Evolutionary conservation across 2,113 vertebrate genomes (phyloP).

Genomic region (Octodon degus): DNA sequence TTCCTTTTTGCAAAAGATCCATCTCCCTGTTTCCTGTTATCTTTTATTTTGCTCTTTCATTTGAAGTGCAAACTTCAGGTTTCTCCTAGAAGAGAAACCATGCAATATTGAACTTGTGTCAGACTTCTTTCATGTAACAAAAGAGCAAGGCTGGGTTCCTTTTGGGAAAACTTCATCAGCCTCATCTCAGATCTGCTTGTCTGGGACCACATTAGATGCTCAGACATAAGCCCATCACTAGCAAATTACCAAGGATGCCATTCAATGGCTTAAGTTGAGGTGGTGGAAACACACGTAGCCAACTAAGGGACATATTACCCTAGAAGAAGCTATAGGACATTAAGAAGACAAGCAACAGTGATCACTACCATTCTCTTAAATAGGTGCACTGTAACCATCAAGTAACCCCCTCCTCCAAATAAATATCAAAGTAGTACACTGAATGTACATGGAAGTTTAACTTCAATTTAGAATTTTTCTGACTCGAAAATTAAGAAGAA

Average conservation of each 20-base stretch:
- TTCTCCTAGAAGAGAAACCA: not conserved
- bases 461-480: constrained; percentile 15
- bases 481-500: not conserved
- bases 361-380: fast-evolving
- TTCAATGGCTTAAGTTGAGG: not conserved
- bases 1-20: not conserved
- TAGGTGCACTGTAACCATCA: not conserved
- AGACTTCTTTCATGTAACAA: not conserved
- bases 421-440: not conserved
- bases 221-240: not conserved
- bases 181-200: not conserved
- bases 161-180: not conserved
- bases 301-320: fast-evolving
- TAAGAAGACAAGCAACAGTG: fast-evolving
- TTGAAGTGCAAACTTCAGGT: not conserved
- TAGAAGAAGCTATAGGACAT: too few relatives aligned
- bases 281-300: fast-evolving
- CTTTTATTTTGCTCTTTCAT: not conserved
- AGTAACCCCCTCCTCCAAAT: not conserved
- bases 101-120: not conserved
- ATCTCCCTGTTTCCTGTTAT: not conserved
- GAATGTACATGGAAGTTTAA: not conserved
- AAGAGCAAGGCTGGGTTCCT: not conserved
- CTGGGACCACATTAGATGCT: not conserved
- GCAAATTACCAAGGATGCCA: too few relatives aligned